phyloP scores from a whole-genome alignment of 2,797 vertebrate genomes.

The Hapalemur alaotrensis region DNA sequence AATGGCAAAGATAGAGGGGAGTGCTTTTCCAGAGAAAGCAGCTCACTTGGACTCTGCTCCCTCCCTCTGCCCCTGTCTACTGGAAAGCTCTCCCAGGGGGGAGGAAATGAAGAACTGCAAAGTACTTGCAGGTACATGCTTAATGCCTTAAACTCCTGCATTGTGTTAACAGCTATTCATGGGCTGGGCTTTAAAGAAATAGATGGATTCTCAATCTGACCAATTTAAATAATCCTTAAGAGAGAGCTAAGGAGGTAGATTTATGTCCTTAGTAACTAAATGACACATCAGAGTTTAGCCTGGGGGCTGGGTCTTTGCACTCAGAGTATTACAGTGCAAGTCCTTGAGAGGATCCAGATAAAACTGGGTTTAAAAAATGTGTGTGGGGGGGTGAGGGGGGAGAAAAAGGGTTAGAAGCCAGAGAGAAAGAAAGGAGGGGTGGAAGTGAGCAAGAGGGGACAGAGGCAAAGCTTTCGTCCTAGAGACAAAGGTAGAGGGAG shows the following conservation, averaged over 20 bases:
- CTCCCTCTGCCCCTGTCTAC: constrained; percentile 14
- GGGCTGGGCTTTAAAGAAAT: constrained; percentile 76
- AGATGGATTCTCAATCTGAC: constrained; percentile 74
- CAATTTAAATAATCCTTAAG: constrained; percentile 75
- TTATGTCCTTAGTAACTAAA: constrained; percentile 62
- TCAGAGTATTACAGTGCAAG: neutral
- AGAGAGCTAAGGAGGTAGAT: constrained; percentile 63
- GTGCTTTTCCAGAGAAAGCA: constrained; percentile 78
- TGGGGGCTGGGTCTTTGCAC: constrained; percentile 31
- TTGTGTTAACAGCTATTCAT: constrained; percentile 80
- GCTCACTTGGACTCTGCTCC: constrained; percentile 61
- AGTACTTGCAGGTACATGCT: constrained; percentile 78
- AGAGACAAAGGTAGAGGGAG: neutral
- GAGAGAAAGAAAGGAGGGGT: neutral
- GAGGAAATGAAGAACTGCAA: constrained; percentile 77
- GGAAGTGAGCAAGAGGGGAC: neutral
- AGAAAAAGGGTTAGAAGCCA: neutral
- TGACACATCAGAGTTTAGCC: constrained; percentile 47
- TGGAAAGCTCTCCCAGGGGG: constrained; percentile 77
- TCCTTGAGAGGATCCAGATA: constrained; percentile 33
- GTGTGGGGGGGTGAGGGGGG: too few species aligned
- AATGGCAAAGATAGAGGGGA: constrained; percentile 73
- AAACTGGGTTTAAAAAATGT: constrained; percentile 1
- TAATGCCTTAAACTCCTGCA: constrained; percentile 76
- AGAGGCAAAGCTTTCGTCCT: neutral